These are phyloP conservation scores for Lagopus muta DNA, from an alignment of 2,113 vertebrate genomes.

Conservation along the genomic window DNA sequence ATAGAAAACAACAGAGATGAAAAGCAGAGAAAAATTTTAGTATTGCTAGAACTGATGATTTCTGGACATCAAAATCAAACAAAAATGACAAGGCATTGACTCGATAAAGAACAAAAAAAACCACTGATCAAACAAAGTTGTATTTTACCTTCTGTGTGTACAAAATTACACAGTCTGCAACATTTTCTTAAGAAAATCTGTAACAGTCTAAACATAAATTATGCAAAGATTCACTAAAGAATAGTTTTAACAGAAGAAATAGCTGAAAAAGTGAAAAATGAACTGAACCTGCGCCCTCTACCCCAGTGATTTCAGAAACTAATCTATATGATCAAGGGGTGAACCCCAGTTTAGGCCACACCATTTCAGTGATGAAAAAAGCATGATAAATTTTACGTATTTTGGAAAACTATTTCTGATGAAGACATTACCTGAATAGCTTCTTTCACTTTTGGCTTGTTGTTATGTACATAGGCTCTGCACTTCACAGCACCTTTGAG, in stretches of 20 bases:
- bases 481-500: slow-evolving; percentile 87
- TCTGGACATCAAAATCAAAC: background rate
- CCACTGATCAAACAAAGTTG: background rate
- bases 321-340: background rate
- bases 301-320: background rate
- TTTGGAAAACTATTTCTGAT: background rate
- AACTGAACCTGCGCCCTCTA: background rate
- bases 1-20: background rate
- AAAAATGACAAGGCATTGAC: background rate
- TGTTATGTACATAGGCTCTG: slow-evolving; percentile 88
- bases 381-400: accelerated
- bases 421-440: slow-evolving; percentile 84
- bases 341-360: background rate
- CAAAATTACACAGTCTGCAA: background rate
- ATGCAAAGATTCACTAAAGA: background rate
- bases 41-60: background rate
- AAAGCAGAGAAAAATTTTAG: background rate
- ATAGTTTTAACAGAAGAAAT: background rate
- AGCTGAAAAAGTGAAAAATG: background rate
- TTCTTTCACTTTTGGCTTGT: slow-evolving; percentile 88
- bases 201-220: background rate
- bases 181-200: background rate
- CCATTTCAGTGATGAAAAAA: background rate
- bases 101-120: background rate
- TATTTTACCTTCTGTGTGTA: background rate